phyloP scores from a whole-genome alignment of 2,113 vertebrate species.

The Rhinopomastus cyanomelas region DNA sequence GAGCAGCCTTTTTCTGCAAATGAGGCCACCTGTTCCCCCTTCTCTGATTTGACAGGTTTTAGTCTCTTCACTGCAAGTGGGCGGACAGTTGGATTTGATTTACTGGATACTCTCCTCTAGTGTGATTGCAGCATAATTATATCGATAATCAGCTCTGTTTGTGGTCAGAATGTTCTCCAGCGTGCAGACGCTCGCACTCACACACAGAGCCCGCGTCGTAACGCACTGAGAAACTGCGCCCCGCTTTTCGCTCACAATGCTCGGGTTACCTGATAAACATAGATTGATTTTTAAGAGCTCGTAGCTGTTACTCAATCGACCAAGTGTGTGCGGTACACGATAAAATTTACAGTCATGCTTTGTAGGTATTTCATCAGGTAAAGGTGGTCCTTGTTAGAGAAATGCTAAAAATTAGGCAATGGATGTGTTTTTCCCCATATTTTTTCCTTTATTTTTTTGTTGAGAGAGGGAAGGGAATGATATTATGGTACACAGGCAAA shows the following conservation, averaged over 20 bases:
- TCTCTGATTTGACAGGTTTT: slow-evolving; percentile 62
- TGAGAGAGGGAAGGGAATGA: fast-evolving
- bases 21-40: slow-evolving; percentile 61
- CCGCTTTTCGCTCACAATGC: not conserved
- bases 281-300: slow-evolving; percentile 43
- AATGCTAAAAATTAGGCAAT: slow-evolving; percentile 5
- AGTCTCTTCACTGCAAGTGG: slow-evolving; percentile 56
- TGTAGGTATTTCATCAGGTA: slow-evolving; percentile 43
- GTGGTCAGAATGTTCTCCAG: slow-evolving; percentile 61
- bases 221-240: not conserved
- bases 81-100: slow-evolving; percentile 67
- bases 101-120: slow-evolving; percentile 55
- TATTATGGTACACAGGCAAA: not conserved
- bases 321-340: slow-evolving; percentile 11
- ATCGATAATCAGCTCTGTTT: slow-evolving; percentile 65
- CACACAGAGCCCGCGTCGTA: not conserved
- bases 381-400: slow-evolving; percentile 35
- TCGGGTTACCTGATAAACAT: not conserved
- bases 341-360: slow-evolving; percentile 24
- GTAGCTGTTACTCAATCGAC: slow-evolving; percentile 18
- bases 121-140: slow-evolving; percentile 71
- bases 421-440: not conserved
- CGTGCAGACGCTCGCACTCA: not conserved
- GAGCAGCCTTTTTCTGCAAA: slow-evolving; percentile 39
- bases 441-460: not conserved